phyloP scores from a whole-genome alignment of 2,888 invertebrate genomes.

The Notocelia uddmanniana region DNA sequence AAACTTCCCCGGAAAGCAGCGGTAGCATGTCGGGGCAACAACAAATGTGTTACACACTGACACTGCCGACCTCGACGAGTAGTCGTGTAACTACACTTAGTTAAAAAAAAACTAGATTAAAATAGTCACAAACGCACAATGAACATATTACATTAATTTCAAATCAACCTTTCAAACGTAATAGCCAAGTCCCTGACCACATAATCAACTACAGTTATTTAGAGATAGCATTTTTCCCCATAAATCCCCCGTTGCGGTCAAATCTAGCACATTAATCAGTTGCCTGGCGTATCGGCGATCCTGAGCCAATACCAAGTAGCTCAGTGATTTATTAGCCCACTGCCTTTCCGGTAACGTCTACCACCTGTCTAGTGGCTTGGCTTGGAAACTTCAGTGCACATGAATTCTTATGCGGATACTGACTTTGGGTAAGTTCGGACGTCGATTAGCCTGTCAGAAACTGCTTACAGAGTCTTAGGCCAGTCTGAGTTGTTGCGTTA shows the following conservation, averaged over 20 bases:
- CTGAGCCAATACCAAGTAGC: constrained; percentile 70
- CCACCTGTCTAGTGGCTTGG: constrained; percentile 68
- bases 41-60: too few species aligned
- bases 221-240: constrained; percentile 37
- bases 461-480: constrained; percentile 32
- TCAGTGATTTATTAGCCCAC: constrained; percentile 73
- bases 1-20: too few species aligned
- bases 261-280: constrained; percentile 74
- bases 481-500: constrained; percentile 24
- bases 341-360: constrained; percentile 68
- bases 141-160: background rate
- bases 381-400: constrained; percentile 44
- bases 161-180: background rate
- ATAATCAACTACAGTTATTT: constrained; percentile 30
- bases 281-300: constrained; percentile 64
- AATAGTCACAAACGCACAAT: background rate
- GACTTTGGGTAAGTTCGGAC: constrained; percentile 17
- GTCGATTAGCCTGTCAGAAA: constrained; percentile 40
- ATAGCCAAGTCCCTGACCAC: constrained; percentile 6
- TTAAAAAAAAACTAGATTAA: background rate
- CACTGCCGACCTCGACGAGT: too few species aligned
- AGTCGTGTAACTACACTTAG: too few species aligned
- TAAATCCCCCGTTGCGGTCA: constrained; percentile 58
- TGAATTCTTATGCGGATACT: constrained; percentile 35
- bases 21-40: too few species aligned